A percentile compares a stretch with the other conserved stretches of the same genome.
These are phyloP conservation scores for Accipiter virgatus DNA, from an alignment of 2,113 vertebrate genomes.

Conservation along the genomic window DNA sequence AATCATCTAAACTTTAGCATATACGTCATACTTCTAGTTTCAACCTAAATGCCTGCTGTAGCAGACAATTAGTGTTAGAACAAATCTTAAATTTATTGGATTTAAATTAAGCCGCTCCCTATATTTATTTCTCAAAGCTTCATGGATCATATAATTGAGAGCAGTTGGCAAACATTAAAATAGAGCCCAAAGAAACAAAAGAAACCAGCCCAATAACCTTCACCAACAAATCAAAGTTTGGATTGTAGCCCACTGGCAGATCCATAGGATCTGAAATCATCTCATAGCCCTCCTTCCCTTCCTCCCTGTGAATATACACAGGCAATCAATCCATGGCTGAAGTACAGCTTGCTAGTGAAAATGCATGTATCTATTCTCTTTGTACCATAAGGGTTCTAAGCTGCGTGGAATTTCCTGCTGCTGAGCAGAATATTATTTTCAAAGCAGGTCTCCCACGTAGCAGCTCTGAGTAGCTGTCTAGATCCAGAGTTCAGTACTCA, in stretches of 20 bases:
- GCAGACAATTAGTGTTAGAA: background rate
- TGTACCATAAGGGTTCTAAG: background rate
- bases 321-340: background rate
- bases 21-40: background rate
- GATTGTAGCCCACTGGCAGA: background rate
- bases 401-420: background rate
- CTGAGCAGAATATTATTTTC: background rate
- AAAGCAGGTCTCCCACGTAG: background rate
- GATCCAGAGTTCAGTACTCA: background rate
- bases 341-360: background rate
- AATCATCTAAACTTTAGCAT: background rate
- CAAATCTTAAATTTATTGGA: background rate
- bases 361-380: background rate
- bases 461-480: background rate
- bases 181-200: background rate
- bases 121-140: background rate
- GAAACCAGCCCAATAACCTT: background rate
- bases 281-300: background rate
- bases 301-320: background rate
- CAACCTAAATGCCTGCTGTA: background rate
- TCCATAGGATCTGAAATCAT: background rate
- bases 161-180: background rate
- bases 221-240: background rate
- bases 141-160: background rate
- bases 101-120: background rate